These are phyloP conservation scores for Scaptomyza reducta DNA, from an alignment of 2,888 invertebrate genomes.

Conservation along the genomic window DNA sequence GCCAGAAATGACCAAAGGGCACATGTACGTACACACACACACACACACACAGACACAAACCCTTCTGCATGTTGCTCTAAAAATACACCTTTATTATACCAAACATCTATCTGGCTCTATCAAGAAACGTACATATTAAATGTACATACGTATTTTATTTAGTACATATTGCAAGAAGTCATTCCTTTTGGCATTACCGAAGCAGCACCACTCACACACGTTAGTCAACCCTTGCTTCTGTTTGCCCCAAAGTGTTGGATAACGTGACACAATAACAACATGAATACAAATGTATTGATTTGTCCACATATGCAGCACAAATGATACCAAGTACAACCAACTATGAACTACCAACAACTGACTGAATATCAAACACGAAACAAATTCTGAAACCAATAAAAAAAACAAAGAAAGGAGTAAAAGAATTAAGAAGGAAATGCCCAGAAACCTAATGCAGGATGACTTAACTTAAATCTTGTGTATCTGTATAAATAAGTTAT, in stretches of 20 bases:
- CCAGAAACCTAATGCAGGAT: too few relatives aligned
- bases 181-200: conserved; percentile 20
- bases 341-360: too few relatives aligned
- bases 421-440: too few relatives aligned
- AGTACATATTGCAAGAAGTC: conserved; percentile 30
- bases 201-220: conserved; percentile 26
- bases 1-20: conserved; percentile 42
- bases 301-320: conserved; percentile 3
- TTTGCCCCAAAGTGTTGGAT: conserved; percentile 26
- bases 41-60: conserved; percentile 13
- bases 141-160: not conserved
- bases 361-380: too few relatives aligned
- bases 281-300: conserved; percentile 20
- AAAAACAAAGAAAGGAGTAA: too few relatives aligned
- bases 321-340: not conserved
- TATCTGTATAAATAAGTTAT: too few relatives aligned
- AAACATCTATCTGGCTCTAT: too few relatives aligned
- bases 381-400: too few relatives aligned
- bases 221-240: not conserved
- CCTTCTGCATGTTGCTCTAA: conserved; percentile 21
- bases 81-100: not conserved
- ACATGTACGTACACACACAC: not conserved
- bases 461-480: too few relatives aligned
- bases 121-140: too few relatives aligned
- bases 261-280: conserved; percentile 7